Conservation (phyloP, 2,888 invertebrate genomes). For the Eueremaeus valkanovi region DNA sequence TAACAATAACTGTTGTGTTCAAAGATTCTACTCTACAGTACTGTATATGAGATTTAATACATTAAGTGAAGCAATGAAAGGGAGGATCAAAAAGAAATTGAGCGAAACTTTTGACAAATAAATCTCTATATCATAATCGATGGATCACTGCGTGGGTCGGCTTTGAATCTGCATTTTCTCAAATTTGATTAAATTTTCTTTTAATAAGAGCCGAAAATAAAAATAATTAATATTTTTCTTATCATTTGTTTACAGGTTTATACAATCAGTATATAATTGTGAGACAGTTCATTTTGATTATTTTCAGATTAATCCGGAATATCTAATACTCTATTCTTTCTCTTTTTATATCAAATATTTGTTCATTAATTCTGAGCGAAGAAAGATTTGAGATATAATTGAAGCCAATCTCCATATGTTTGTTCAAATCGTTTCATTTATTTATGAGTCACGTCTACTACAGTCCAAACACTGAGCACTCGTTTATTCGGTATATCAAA, state of each 20-base stretch:
- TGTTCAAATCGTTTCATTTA: conserved; percentile 4
- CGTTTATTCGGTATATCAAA: background rate
- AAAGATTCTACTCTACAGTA: background rate
- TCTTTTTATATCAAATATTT: too few relatives aligned
- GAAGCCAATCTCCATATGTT: background rate
- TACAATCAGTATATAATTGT: too few relatives aligned
- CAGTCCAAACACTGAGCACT: background rate
- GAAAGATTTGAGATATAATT: background rate
- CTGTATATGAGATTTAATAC: too few relatives aligned
- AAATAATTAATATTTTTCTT: background rate
- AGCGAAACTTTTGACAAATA: conserved; percentile 30
- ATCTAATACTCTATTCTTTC: too few relatives aligned
- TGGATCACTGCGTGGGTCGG: conserved; percentile 27
- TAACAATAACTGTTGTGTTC: background rate
- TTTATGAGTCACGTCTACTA: background rate
- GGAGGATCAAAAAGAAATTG: conserved; percentile 22
- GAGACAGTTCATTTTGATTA: too few relatives aligned
- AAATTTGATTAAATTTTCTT: background rate
- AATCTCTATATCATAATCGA: conserved; percentile 27
- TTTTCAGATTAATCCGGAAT: too few relatives aligned
- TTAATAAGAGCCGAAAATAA: background rate
- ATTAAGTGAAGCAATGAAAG: conserved; percentile 12
- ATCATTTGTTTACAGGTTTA: too few relatives aligned
- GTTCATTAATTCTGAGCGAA: too few relatives aligned
- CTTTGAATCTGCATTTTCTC: background rate